These are phyloP conservation scores for Ancistrus triradiatus DNA, from an alignment of 2,113 vertebrate species.

Conservation along the genomic window DNA sequence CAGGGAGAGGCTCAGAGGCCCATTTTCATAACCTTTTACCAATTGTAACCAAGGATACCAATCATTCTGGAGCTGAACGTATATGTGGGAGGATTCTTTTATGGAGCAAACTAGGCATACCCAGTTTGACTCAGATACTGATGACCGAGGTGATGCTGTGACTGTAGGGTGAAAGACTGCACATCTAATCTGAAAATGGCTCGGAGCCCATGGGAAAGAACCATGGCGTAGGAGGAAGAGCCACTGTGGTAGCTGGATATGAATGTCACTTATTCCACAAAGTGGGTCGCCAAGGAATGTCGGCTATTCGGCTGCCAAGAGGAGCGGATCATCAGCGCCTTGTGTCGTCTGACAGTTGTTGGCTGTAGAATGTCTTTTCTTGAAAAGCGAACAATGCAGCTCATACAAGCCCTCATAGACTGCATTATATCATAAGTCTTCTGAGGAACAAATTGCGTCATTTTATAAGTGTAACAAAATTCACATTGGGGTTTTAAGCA, in stretches of 20 bases:
- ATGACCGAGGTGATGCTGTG: slow-evolving; percentile 5
- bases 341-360: slow-evolving; percentile 54
- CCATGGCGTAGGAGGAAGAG: slow-evolving; percentile 74
- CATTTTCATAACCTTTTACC: no score
- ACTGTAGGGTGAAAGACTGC: slow-evolving; percentile 14
- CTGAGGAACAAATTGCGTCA: slow-evolving; percentile 34
- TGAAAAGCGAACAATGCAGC: slow-evolving; percentile 55
- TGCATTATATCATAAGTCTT: slow-evolving; percentile 51
- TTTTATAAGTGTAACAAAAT: background rate
- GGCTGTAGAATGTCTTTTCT: slow-evolving; percentile 46
- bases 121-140: slow-evolving; percentile 13
- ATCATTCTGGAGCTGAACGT: no score
- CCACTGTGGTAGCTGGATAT: slow-evolving; percentile 62
- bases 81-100: no score
- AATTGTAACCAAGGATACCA: no score
- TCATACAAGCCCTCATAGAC: slow-evolving; percentile 45
- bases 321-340: slow-evolving; percentile 47
- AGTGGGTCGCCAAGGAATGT: slow-evolving; percentile 81
- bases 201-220: slow-evolving; percentile 73
- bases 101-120: no score
- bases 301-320: slow-evolving; percentile 68
- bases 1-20: no score
- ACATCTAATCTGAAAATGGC: slow-evolving; percentile 10
- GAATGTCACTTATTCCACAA: slow-evolving; percentile 78
- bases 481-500: no score